Conservation (phyloP, 2,888 invertebrate species). For the Lasius fuliginosus region DNA sequence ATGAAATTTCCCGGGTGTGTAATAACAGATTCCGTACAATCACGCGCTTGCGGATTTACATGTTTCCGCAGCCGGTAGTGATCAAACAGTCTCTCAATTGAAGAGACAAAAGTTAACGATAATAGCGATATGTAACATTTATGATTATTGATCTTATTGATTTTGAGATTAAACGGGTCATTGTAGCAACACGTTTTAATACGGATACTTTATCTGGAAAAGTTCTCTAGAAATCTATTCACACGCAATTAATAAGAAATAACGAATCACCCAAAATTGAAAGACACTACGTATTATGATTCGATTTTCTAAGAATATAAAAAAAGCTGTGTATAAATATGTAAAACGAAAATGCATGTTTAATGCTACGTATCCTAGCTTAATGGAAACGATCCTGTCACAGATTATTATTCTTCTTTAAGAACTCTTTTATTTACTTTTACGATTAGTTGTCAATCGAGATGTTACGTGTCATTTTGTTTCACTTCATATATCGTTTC, state of each 20-base stretch:
- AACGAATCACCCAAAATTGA: background rate
- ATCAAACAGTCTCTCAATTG: constrained; percentile 40
- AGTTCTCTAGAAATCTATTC: background rate
- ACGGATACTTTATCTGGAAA: background rate
- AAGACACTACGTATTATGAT: background rate
- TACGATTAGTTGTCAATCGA: constrained; percentile 23
- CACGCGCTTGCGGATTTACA: constrained; percentile 35
- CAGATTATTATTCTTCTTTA: background rate
- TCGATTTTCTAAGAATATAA: background rate
- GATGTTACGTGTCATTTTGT: constrained; percentile 15
- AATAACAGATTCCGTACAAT: constrained; percentile 40
- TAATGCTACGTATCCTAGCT: background rate
- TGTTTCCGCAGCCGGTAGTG: constrained; percentile 26
- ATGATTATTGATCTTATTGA: constrained; percentile 21
- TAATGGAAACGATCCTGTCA: background rate
- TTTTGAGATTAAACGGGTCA: constrained; percentile 1
- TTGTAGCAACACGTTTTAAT: background rate
- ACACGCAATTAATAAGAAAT: background rate
- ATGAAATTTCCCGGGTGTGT: constrained; percentile 64
- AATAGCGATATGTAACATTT: background rate
- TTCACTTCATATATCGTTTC: background rate
- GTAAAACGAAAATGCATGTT: background rate
- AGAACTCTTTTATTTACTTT: constrained; percentile 12
- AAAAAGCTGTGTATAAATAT: background rate
- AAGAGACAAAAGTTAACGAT: constrained; percentile 18